A percentile compares a stretch with the other conserved stretches of the same genome.
Evolutionary conservation across 1,140 invertebrate species (phyloP).

Genomic region (Hycleus cichorii): DNA sequence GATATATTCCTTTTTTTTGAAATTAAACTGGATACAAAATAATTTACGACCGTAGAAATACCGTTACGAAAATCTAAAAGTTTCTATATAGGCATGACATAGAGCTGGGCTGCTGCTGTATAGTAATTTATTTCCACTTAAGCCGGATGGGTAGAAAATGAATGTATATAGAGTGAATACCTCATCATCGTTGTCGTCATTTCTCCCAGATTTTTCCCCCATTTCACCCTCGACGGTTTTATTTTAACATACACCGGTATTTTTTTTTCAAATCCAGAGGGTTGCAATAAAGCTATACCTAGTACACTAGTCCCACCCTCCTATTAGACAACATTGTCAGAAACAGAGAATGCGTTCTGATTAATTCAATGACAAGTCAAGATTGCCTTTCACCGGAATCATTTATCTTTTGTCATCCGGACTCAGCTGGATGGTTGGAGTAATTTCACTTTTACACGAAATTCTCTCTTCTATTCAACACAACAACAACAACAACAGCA

Average conservation of each 20-base stretch:
- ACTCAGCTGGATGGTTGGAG: not conserved
- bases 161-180: not conserved
- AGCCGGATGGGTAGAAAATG: conserved; percentile 7
- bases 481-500: no score
- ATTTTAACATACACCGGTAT: not conserved
- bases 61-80: conserved; percentile 10
- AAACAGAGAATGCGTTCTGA: conserved; percentile 17
- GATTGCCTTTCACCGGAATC: conserved; percentile 23
- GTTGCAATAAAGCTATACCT: conserved; percentile 18
- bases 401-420: conserved; percentile 21
- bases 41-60: no score
- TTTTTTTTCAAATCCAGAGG: not conserved
- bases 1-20: no score
- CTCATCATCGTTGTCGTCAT: conserved; percentile 18
- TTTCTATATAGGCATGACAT: conserved; percentile 15
- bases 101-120: conserved; percentile 5
- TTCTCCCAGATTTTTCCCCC: conserved; percentile 22
- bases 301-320: not conserved
- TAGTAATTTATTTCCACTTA: conserved; percentile 31
- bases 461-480: no score
- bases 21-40: conserved; percentile 11
- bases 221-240: not conserved
- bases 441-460: conserved; percentile 1
- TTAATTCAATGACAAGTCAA: conserved; percentile 26
- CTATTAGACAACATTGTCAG: conserved; percentile 12